Evolutionary conservation across 1,140 invertebrate species (phyloP).

Genomic region (Drosophila yakuba): DNA sequence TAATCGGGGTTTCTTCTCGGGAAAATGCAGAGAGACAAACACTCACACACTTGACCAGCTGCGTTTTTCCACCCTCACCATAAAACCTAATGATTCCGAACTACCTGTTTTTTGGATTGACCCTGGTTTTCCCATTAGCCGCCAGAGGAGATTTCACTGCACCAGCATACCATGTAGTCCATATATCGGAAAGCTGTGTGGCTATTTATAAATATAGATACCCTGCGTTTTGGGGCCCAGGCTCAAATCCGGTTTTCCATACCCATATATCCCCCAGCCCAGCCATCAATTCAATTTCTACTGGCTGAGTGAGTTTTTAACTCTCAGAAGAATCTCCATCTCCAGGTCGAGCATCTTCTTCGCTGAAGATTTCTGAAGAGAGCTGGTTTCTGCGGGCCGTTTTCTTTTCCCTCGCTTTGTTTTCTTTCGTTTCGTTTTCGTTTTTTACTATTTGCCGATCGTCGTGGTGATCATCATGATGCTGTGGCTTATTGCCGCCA

Average conservation of each 20-base stretch:
- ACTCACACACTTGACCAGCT: conserved; percentile 40
- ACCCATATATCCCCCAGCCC: conserved; percentile 40
- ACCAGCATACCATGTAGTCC: conserved; percentile 9
- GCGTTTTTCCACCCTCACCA: conserved; percentile 62
- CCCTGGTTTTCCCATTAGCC: conserved; percentile 52
- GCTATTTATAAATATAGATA: conserved; percentile 79
- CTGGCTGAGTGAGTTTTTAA: conserved; percentile 76
- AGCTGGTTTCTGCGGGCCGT: conserved; percentile 51
- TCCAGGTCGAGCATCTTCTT: conserved; percentile 41
- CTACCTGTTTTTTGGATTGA: conserved; percentile 61
- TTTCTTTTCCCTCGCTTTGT: conserved; percentile 48
- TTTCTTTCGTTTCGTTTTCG: conserved; percentile 56
- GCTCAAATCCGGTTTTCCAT: conserved; percentile 59
- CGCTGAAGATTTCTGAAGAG: conserved; percentile 33
- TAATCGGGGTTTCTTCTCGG: conserved; percentile 50
- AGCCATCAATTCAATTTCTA: conserved; percentile 81
- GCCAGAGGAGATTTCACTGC: conserved; percentile 66
- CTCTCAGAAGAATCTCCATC: conserved; percentile 55
- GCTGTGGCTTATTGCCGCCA: conserved; percentile 44
- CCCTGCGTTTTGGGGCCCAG: conserved; percentile 61
- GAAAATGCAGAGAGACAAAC: conserved; percentile 19
- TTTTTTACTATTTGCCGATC: conserved; percentile 60
- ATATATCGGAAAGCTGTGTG: conserved; percentile 69
- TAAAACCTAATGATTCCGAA: conserved; percentile 32
- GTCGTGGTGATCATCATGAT: conserved; percentile 40